Base-by-base conservation (phyloP, 2,113 vertebrate genomes). In the Ochotona curzoniae region DNA sequence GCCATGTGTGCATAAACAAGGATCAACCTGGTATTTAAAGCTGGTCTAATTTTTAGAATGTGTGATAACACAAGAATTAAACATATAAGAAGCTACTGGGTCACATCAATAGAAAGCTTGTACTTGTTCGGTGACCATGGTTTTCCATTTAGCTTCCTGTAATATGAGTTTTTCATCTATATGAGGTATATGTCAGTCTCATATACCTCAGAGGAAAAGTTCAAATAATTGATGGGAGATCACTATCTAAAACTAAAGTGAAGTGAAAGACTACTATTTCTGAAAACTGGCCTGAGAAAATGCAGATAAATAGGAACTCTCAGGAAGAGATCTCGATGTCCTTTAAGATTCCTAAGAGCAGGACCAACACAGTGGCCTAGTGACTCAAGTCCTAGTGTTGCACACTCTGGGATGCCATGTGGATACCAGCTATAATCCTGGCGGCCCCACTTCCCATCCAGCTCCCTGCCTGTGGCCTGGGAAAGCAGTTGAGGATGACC, bases 11-110 rank as follows among this genome's bases (percentile, higher is more conserved):
- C 28, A 57, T 25, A 12, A 89, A 64, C 54, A 67, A 78, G 84
- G 10, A 64, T 88, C 44, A 38, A 67, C 38, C 17, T 74, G 28
- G 54, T 66, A 23, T 63, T 83, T 71, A 81, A 94, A 69, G 71
- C 32, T 20, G 8, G 67, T 63, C 32, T 94, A 47, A 81, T 79
- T 73, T 93, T 94, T 71, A 11, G 83, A 93, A 86, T 83, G 30
- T 11, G 23, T 73, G 20, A 66, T 32, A 61, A 63, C 8, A 78
- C 4, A 1, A 44, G 35, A 86, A 49, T 61, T 60, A 79, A 83
- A 78, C 12, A 38, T 49, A 61, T 86, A 66, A n/a, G 70, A 69
- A 61, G 38, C 66, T 26, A 25, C 7, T 25, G 7, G 26, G 32
- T 47, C 47, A 15, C n/a, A 30, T 32, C 3, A 28, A 89, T 15